phyloP scores from a whole-genome alignment of 2,113 vertebrate genomes.

The Mesitornis unicolor region DNA sequence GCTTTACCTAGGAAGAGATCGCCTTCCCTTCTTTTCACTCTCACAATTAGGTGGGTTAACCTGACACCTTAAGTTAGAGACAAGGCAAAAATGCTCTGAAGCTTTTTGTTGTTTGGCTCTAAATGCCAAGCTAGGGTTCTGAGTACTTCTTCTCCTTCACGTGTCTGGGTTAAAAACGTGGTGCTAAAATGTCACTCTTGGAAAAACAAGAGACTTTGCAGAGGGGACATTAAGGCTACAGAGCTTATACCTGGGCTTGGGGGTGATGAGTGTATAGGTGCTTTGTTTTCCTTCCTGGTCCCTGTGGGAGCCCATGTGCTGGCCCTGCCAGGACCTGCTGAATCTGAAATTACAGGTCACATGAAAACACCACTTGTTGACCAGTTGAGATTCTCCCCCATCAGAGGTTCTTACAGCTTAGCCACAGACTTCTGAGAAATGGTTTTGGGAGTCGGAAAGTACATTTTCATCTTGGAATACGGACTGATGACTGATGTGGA shows the following conservation, averaged over 20 bases:
- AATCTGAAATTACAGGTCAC: background rate
- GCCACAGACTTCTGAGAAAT: background rate
- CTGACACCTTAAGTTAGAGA: background rate
- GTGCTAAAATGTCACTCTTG: background rate
- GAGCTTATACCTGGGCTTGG: background rate
- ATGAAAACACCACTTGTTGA: background rate
- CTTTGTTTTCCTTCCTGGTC: background rate
- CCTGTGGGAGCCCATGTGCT: accelerated
- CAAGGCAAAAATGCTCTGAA: background rate
- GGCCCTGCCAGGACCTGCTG: background rate
- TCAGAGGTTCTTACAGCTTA: background rate
- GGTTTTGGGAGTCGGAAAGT: background rate
- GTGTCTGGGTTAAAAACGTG: background rate
- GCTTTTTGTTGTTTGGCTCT: background rate
- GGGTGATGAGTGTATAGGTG: background rate
- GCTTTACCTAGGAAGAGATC: background rate
- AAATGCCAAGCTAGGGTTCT: background rate
- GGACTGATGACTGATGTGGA: background rate
- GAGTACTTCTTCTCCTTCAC: background rate
- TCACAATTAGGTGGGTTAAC: background rate
- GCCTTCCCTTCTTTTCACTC: background rate
- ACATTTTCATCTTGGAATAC: background rate
- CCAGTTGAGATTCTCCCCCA: background rate
- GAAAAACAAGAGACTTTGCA: background rate
- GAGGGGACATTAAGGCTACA: accelerated